Evolutionary conservation across 2,113 vertebrate genomes (phyloP).

Genomic region (Haemorhous mexicanus): DNA sequence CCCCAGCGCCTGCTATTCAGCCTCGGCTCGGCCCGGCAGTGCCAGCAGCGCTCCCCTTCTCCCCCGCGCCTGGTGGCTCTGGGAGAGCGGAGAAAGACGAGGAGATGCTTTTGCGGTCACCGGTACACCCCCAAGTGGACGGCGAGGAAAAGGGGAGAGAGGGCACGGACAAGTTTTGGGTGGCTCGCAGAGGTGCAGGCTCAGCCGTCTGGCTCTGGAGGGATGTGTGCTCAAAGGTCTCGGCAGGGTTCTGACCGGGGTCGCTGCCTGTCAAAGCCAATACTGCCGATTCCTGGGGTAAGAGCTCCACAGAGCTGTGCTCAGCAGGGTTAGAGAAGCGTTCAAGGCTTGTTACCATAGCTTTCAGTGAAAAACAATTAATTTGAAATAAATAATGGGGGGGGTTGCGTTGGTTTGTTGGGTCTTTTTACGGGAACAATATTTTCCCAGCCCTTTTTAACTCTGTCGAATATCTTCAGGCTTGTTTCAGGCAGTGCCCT

Average conservation of each 20-base stretch:
- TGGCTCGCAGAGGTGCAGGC: not conserved
- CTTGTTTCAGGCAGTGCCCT: not conserved
- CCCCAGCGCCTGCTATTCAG: not conserved
- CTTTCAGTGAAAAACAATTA: not conserved
- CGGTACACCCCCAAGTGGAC: conserved; percentile 14
- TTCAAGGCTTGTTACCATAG: not conserved
- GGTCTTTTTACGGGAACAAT: not conserved
- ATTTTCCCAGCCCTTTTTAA: not conserved
- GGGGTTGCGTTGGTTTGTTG: not conserved
- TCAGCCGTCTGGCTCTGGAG: not conserved
- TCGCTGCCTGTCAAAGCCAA: not conserved
- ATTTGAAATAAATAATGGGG: not conserved
- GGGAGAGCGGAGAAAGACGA: not conserved
- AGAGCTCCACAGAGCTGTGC: not conserved
- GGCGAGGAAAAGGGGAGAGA: not conserved
- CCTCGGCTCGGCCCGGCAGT: not conserved
- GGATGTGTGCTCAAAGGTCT: not conserved
- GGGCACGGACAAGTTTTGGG: not conserved
- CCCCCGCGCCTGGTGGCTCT: not conserved
- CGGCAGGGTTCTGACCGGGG: not conserved
- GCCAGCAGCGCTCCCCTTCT: not conserved
- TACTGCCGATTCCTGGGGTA: not conserved
- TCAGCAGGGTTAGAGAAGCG: not conserved
- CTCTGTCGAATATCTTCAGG: not conserved
- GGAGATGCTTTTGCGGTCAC: not conserved